phyloP scores from a whole-genome alignment of 2,888 invertebrate genomes.

The Heteromyza rotundicornis region DNA sequence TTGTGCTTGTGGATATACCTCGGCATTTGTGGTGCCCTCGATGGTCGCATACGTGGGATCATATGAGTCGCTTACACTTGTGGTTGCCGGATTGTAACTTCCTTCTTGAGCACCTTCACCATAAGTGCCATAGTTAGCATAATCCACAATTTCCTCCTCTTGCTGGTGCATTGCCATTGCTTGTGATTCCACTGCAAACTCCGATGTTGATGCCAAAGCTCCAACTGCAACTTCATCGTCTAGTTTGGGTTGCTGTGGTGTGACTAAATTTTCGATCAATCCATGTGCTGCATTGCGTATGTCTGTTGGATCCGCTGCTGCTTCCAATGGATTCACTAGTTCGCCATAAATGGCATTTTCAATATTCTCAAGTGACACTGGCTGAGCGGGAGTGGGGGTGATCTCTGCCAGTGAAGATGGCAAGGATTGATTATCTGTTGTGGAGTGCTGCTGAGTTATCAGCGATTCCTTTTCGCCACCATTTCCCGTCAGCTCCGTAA shows the following conservation, averaged over 20 bases:
- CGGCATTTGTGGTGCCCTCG: constrained; percentile 34
- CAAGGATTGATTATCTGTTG: constrained; percentile 46
- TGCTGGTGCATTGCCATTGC: constrained; percentile 15
- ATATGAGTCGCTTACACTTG: constrained; percentile 31
- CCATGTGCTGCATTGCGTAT: constrained; percentile 28
- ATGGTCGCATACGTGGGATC: constrained; percentile 36
- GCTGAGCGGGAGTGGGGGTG: constrained; percentile 22
- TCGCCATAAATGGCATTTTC: constrained; percentile 62
- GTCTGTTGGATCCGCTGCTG: constrained; percentile 17
- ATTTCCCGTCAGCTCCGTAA: neutral
- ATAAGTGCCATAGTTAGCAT: constrained; percentile 35
- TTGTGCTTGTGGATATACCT: constrained; percentile 18
- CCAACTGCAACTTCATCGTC: constrained; percentile 17
- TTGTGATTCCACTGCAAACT: constrained; percentile 5
- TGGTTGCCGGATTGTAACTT: constrained; percentile 8
- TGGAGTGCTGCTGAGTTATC: constrained; percentile 36
- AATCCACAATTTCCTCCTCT: constrained; percentile 32
- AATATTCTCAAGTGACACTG: constrained; percentile 60
- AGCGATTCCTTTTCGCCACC: neutral
- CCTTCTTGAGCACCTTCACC: constrained; percentile 31
- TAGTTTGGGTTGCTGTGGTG: constrained; percentile 20
- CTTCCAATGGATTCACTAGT: constrained; percentile 43
- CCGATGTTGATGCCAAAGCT: constrained; percentile 12
- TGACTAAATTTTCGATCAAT: constrained; percentile 43
- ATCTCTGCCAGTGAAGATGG: constrained; percentile 7